These are phyloP conservation scores for Glareola pratincola DNA, from an alignment of 2,113 vertebrate species.

Conservation along the genomic window DNA sequence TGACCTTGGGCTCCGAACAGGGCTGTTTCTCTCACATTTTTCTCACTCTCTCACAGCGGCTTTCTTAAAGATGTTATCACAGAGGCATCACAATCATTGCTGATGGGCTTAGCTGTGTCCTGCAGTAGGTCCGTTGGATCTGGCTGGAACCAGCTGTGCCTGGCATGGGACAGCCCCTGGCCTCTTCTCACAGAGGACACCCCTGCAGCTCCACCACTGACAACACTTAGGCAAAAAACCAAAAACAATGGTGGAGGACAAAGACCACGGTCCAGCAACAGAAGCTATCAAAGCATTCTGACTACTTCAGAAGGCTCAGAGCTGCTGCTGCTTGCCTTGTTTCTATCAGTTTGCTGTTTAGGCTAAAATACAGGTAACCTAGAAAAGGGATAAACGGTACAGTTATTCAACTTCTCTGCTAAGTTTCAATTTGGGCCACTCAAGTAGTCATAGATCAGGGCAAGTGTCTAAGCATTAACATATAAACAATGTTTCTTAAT, in stretches of 20 bases:
- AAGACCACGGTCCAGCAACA: neutral
- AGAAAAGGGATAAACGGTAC: neutral
- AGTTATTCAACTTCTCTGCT: neutral
- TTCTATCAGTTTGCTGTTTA: neutral
- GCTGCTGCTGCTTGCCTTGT: neutral
- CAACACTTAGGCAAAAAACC: neutral
- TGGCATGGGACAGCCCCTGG: neutral
- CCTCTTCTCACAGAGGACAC: neutral
- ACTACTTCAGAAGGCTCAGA: neutral
- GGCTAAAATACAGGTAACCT: neutral
- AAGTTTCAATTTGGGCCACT: neutral
- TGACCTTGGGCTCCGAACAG: neutral
- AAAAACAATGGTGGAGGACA: neutral
- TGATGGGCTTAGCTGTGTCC: neutral
- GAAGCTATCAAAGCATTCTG: neutral
- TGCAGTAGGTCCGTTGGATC: neutral
- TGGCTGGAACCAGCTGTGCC: neutral
- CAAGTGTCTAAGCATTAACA: neutral
- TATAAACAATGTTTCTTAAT: neutral
- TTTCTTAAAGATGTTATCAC: neutral
- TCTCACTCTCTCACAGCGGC: neutral
- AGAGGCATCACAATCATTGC: neutral
- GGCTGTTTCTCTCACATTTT: neutral
- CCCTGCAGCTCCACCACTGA: neutral
- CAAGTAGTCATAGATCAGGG: rapidly evolving